Conservation (phyloP, 2,113 vertebrate genomes). For the Antechinus flavipes region DNA sequence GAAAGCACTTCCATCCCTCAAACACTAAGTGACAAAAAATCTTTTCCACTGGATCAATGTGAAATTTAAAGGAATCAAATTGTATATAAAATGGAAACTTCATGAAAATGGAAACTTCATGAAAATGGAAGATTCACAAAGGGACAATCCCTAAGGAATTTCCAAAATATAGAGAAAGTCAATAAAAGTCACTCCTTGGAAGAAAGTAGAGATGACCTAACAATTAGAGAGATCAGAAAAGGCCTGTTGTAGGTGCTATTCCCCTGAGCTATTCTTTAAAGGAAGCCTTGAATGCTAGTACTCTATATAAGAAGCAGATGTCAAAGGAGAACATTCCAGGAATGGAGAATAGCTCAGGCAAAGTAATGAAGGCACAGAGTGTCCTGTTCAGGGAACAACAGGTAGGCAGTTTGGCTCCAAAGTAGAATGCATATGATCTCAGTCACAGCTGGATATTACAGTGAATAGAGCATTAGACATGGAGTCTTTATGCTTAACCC, state of each 20-base stretch:
- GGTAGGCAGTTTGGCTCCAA: not conserved
- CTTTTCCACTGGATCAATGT: not conserved
- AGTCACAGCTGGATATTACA: not conserved
- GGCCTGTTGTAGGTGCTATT: not conserved
- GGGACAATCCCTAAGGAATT: not conserved
- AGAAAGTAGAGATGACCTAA: not conserved
- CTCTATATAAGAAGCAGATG: not conserved
- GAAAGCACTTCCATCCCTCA: not conserved
- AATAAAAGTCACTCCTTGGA: not conserved
- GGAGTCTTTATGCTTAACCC: not conserved
- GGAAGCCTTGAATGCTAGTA: not conserved
- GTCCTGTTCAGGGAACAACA: not conserved
- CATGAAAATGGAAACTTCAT: not conserved
- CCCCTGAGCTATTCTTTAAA: not conserved
- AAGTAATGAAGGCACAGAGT: not conserved
- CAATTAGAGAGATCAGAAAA: not conserved
- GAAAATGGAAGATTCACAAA: not conserved
- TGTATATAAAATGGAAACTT: not conserved
- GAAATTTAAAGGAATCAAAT: not conserved
- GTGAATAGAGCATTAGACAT: not conserved
- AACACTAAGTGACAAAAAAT: not conserved
- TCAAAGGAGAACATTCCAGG: not conserved
- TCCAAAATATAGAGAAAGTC: not conserved
- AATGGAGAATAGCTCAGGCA: not conserved
- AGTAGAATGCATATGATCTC: not conserved